Base-by-base conservation (phyloP, 2,113 vertebrate species). In the Climacteris rufus region DNA sequence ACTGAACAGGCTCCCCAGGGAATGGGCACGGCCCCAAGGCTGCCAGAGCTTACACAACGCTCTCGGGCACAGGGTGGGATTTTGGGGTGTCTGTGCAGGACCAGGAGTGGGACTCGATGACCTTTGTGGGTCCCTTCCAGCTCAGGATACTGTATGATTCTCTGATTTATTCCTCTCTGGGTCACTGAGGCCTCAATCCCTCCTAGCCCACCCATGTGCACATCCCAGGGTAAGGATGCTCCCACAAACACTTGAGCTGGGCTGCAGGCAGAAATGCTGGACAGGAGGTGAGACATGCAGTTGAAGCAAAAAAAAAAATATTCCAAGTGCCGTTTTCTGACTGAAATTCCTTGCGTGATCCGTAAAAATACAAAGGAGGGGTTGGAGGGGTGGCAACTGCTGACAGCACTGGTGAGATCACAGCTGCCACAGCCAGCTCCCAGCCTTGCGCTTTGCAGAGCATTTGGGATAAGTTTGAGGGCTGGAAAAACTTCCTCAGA, bases 211-310 rank as follows among this genome's bases (percentile, higher is more conserved):
- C 45, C 28, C 11, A 39, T 5, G 20, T 5, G 15, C 31, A 30
- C 3, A 1, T 54, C 24, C 47, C 1, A 0, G 25, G 17, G 30
- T 0, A 1, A 89, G 49, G 66, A 68, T 75, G 75, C 70, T 79
- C 56, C 52, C 64, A 37, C 18, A 30, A 15, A 33, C 8, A 8
- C 50, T 49, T 0, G 0, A 39, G 37, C 40, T 56, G 53, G 53
- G 63, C 68, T 87, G 42, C 63, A 28, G 79, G 15, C 11, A 12
- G 11, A 9, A 25, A 49, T 1, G 50, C 23, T 12, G 30, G 11
- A 1, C 9, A 24, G 50, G 52, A 35, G 24, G 1, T 1, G 13
- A 78, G 47, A 10, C 33, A 45, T 33, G 49, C 47, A 35, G 31
- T 1, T 13, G 33, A 65, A 70, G 65, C 2, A 42, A 42, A 2